Base-by-base conservation (phyloP, 2,888 invertebrate species). In the Lysandra bellargus region DNA sequence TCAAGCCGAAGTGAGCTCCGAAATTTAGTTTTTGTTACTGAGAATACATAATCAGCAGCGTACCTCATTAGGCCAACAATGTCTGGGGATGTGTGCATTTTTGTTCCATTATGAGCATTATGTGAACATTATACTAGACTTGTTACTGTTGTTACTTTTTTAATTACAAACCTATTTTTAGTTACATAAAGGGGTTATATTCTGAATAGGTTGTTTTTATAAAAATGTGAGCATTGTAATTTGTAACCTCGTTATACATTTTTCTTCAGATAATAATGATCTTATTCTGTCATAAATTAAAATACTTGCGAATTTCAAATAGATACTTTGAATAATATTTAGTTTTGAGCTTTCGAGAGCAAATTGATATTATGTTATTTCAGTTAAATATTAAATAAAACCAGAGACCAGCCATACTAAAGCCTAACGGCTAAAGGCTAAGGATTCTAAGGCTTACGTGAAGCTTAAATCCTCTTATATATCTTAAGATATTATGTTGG, bases 21-120 rank as follows among this genome's bases (percentile, higher is more conserved):
- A 69, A 69, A 69, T 69, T 69, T 69, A 69, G 69, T 69, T 69
- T 69, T 69, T 69, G 69, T 69, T 33, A 2, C 69, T 14, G 33
- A 33, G 69, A 33, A 37, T 69, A 69, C 69, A 69, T 69, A 37
- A 69, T 69, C 33, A 69, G 33, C 33, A 5, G 14, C 33, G 69
- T 69, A 37, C 33, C 69, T 69, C 69, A 37, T 69, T 69, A 69
- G 17, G 14, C 14, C 33, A 69, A 69, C 69, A 69, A 69, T 69
- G 14, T 37, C 69, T 33, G 3, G 33, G 33, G 33, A 33, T 69
- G 33, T 69, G 69, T 69, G 69, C 33, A 69, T 33, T 69, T 69
- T 69, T 69, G 69, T 69, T 69, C 69, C 69, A 64, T 64, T 64
- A 64, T 30, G 17, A 17, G 17, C 33, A 64, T 61, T 9, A 44